phyloP scores from a whole-genome alignment of 2,888 invertebrate genomes.

The Alcis repandata region DNA sequence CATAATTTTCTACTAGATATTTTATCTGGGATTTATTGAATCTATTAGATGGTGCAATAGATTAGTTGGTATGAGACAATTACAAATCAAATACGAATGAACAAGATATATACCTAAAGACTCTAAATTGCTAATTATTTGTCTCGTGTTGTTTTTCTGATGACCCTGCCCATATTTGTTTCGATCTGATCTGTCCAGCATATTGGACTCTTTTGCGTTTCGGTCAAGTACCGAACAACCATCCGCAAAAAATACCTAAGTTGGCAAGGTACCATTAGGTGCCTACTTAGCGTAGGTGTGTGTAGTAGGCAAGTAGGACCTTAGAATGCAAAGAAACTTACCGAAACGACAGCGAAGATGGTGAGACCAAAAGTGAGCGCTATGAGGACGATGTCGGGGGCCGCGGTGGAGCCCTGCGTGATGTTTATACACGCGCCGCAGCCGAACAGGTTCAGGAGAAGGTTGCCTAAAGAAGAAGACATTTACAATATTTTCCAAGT shows the following conservation, averaged over 20 bases:
- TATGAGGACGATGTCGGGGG: constrained; percentile 88
- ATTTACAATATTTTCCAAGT: not conserved
- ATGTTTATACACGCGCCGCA: constrained; percentile 92
- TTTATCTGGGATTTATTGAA: constrained; percentile 17
- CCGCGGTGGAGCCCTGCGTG: constrained; percentile 74
- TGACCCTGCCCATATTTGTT: too few species aligned
- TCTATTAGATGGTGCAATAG: constrained; percentile 3
- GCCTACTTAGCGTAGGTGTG: too few species aligned
- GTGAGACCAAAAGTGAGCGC: constrained; percentile 94
- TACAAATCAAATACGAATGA: not conserved
- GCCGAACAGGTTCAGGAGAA: constrained; percentile 95
- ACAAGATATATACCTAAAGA: not conserved
- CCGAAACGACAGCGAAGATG: constrained; percentile 94
- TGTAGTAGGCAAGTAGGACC: not conserved
- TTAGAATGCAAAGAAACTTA: constrained; percentile 64
- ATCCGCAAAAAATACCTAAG: too few species aligned
- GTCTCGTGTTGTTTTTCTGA: too few species aligned
- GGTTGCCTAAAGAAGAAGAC: constrained; percentile 84
- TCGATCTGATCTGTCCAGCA: too few species aligned
- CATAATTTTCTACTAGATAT: constrained; percentile 19
- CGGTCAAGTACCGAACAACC: too few species aligned
- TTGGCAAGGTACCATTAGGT: too few species aligned
- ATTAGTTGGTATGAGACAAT: not conserved
- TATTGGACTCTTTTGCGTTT: too few species aligned
- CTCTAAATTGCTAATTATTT: too few species aligned